Percentiles rank a stretch among this genome's conserved stretches.
Conservation (phyloP, 1,140 invertebrate species). For the Cotesia chilonis region DNA sequence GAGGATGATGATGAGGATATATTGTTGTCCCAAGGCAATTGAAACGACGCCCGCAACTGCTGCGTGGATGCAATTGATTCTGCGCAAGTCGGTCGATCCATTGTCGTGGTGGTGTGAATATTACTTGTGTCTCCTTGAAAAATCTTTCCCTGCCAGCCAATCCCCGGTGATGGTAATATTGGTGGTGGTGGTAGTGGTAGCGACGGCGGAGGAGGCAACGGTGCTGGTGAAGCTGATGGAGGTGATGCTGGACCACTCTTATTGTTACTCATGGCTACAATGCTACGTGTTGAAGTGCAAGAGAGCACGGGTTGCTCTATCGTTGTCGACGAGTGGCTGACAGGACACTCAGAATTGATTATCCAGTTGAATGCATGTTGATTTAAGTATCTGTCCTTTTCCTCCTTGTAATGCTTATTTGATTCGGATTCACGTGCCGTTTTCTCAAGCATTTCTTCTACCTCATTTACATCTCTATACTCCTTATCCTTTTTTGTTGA, state of each 20-base stretch:
- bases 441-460: conserved; percentile 20
- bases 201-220: neutral
- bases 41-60: conserved; percentile 12
- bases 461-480: conserved; percentile 35
- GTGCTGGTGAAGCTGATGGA: too few relatives aligned
- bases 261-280: conserved; percentile 23
- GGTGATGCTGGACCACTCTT: conserved; percentile 11
- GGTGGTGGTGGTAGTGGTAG: conserved; percentile 5
- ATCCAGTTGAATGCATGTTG: conserved; percentile 34
- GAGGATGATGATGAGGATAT: neutral
- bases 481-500: conserved; percentile 50
- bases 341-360: conserved; percentile 32
- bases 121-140: conserved; percentile 25
- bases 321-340: conserved; percentile 18
- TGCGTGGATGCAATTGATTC: conserved; percentile 19
- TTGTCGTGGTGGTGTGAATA: conserved; percentile 16
- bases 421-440: conserved; percentile 20
- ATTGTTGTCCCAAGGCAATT: conserved; percentile 14
- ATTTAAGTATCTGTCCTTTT: conserved; percentile 23
- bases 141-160: conserved; percentile 29
- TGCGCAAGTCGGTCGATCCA: conserved; percentile 28
- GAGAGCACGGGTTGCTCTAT: conserved; percentile 20
- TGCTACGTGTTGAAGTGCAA: conserved; percentile 16
- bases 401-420: conserved; percentile 8
- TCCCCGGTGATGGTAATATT: neutral